Conservation (phyloP, 2,888 invertebrate species). For the Acronicta psi region DNA sequence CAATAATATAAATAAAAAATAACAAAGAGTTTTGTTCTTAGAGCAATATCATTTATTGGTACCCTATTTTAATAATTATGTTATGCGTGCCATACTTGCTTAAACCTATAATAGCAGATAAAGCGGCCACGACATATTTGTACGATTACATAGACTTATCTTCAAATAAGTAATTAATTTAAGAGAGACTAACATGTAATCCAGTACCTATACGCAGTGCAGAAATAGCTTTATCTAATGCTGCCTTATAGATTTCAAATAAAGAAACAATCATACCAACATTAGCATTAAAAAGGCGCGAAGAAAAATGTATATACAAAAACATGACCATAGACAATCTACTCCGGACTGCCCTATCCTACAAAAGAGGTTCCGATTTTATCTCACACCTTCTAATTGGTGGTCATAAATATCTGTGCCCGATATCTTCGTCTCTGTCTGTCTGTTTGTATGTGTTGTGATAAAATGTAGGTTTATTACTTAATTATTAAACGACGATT, state of each 20-base stretch:
- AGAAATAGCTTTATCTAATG: too few relatives aligned
- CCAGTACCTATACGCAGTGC: too few relatives aligned
- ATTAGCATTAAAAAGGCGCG: slow-evolving; percentile 1
- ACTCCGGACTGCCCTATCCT: slow-evolving; percentile 34
- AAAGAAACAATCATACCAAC: background rate
- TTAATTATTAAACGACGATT: slow-evolving; percentile 37
- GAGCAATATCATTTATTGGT: too few relatives aligned
- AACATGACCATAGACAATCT: slow-evolving; percentile 45
- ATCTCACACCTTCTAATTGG: slow-evolving; percentile 83
- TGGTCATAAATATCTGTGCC: slow-evolving; percentile 75
- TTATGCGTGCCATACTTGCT: too few relatives aligned
- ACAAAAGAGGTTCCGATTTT: slow-evolving; percentile 66
- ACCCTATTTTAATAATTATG: too few relatives aligned
- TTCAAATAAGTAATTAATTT: too few relatives aligned
- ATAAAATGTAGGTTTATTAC: slow-evolving; percentile 49
- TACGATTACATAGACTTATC: too few relatives aligned
- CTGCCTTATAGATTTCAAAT: background rate
- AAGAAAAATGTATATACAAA: slow-evolving; percentile 9
- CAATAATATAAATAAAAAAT: too few relatives aligned
- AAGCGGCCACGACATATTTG: too few relatives aligned
- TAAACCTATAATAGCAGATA: too few relatives aligned
- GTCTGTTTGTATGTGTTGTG: slow-evolving; percentile 57
- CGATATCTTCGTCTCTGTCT: slow-evolving; percentile 62
- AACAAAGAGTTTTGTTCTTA: too few relatives aligned
- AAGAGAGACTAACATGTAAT: too few relatives aligned